phyloP scores from a whole-genome alignment of 2,888 invertebrate species.

The Ephialtes manifestator region DNA sequence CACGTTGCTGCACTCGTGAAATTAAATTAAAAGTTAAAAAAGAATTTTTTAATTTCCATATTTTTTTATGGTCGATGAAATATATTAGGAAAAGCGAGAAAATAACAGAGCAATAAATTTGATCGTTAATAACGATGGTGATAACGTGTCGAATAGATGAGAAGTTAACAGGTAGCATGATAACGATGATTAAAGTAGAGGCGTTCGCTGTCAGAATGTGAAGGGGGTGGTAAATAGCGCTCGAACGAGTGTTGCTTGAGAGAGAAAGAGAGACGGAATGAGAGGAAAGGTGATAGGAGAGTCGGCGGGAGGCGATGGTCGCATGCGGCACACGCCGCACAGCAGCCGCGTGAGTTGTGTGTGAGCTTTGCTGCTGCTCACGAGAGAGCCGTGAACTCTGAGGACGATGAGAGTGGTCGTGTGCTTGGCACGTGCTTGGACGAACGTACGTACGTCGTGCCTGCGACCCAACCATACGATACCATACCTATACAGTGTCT shows the following conservation, averaged over 20 bases:
- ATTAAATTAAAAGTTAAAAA: too few species aligned
- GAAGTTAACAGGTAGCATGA: background rate
- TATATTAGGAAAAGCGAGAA: too few species aligned
- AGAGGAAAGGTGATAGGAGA: conserved; percentile 23
- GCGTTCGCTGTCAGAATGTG: background rate
- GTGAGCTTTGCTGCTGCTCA: background rate
- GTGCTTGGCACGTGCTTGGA: conserved; percentile 48
- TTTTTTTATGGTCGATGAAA: too few species aligned
- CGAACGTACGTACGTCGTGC: conserved; percentile 18
- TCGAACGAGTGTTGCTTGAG: background rate
- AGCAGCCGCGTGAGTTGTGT: background rate
- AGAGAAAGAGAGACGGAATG: background rate
- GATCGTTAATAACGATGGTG: background rate
- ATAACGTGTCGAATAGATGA: background rate
- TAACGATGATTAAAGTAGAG: conserved; percentile 1
- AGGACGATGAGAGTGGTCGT: conserved; percentile 33
- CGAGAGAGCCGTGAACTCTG: background rate
- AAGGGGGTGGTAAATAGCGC: background rate
- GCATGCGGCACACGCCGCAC: conserved; percentile 21
- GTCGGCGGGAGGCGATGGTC: conserved; percentile 10
- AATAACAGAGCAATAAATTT: background rate
- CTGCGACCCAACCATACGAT: background rate
- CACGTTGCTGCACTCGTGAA: too few species aligned
- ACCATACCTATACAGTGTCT: conserved; percentile 2
- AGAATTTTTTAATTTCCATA: too few species aligned